Conservation (phyloP, 2,888 invertebrate species). For the Leptopterna dolabrata region DNA sequence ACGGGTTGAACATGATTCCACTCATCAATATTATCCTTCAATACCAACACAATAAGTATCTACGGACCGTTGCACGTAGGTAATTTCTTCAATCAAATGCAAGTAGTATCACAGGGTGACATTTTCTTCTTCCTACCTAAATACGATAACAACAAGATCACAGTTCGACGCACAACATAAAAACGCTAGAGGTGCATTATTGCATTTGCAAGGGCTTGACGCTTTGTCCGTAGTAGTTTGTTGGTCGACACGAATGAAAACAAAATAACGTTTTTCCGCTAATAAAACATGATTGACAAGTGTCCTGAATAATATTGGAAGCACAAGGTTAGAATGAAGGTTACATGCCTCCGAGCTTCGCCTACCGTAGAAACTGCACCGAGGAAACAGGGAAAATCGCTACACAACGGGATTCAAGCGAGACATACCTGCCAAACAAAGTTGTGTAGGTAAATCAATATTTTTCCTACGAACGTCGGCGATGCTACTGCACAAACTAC, state of each 20-base stretch:
- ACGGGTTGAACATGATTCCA: slow-evolving; percentile 54
- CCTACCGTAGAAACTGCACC: slow-evolving; percentile 9
- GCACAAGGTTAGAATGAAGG: slow-evolving; percentile 47
- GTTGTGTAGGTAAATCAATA: background rate
- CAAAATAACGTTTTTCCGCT: background rate
- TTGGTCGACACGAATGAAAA: background rate
- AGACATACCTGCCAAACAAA: background rate
- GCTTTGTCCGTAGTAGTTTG: background rate
- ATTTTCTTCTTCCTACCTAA: background rate
- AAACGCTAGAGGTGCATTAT: background rate
- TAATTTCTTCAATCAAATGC: slow-evolving; percentile 12
- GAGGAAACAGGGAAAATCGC: background rate
- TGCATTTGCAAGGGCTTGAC: background rate
- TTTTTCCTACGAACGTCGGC: background rate
- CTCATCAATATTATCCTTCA: background rate
- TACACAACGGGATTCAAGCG: background rate
- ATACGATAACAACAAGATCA: background rate
- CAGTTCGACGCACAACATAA: background rate
- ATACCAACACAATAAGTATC: background rate
- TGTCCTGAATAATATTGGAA: slow-evolving; percentile 45
- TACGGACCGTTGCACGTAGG: background rate
- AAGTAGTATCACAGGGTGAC: slow-evolving; percentile 40
- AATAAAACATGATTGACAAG: slow-evolving; percentile 30
- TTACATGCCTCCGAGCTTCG: slow-evolving; percentile 19
- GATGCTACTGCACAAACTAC: background rate